Evolutionary conservation across 2,797 vertebrate genomes (phyloP), one percentile per base, ranked within the genome.

Genomic region (Taeniopygia guttata): DNA sequence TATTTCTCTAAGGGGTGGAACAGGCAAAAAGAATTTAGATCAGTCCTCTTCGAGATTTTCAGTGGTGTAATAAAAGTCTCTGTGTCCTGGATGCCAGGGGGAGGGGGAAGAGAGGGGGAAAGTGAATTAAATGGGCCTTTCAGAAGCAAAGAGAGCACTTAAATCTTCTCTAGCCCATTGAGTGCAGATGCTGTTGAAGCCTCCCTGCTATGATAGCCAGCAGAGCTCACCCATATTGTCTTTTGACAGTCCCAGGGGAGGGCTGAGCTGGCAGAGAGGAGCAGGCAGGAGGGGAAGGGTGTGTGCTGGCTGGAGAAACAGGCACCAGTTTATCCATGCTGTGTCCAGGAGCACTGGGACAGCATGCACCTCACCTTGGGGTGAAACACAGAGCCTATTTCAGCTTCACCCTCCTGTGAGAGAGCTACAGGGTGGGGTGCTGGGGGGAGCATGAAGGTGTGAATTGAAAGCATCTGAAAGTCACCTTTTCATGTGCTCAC

Each of bases 111-210:
- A 93, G 87, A 84, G 51, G 30, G 64, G 78, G 89, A 88, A 86
- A 93, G 58, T 87, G 75, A 86, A 86, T 95, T 91, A 95, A 96
- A 96, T 86, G 80, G 36, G 83, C 74, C 94, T 95, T 95, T 96
- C 89, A 97, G 85, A 75, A 78, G 89, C 66, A 38, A 59, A 84
- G 70, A 87, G 64, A 93, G 80, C 82, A 93, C 92, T 95, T 92
- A 85, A 79, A 77, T 94, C 89, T 93, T 92, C 89, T 75, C 82
- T 11, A 75, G 40, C 32, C 75, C 32, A 32, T 95, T 93, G 69
- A 93, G 67, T n/a, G 43, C 40, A 59, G 79, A 89, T 78, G 82
- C 76, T 89, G 69, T 18, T 76, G 79, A 87, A 91, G 62, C 34
- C 21, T 89, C 55, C 10, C 25, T 63, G 60, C 63, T 73, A 52